Evolutionary conservation across 2,888 invertebrate genomes (phyloP).

Genomic region (Pardosa pseudoannulata): DNA sequence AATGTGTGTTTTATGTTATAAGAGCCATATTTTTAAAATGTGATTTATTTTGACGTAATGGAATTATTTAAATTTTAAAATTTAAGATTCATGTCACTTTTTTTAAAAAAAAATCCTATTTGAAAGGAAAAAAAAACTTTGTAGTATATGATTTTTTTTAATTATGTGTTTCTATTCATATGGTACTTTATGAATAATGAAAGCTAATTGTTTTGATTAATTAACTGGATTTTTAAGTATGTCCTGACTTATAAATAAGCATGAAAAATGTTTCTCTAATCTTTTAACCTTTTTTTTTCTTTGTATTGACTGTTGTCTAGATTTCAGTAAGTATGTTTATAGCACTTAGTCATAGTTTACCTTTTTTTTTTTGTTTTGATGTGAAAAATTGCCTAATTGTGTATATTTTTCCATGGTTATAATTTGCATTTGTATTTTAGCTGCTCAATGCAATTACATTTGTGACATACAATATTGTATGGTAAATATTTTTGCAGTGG

Average conservation of each 20-base stretch:
- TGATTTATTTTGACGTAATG: too few species aligned
- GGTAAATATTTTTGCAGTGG: conserved; percentile 17
- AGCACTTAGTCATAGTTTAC: conserved; percentile 12
- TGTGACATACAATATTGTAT: neutral
- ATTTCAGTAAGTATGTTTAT: conserved; percentile 28
- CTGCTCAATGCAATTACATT: conserved; percentile 11
- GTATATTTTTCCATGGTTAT: neutral
- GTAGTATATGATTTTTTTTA: too few species aligned
- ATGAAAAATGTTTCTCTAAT: conserved; percentile 26
- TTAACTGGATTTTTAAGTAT: neutral
- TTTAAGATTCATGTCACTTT: too few species aligned
- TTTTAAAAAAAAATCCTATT: too few species aligned
- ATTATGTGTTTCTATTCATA: too few species aligned
- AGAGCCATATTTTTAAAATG: too few species aligned
- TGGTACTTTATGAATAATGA: too few species aligned
- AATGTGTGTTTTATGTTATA: too few species aligned
- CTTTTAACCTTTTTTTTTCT: conserved; percentile 8
- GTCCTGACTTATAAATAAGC: neutral
- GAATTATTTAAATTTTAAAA: too few species aligned
- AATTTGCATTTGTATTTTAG: conserved; percentile 21
- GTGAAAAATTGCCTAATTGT: conserved; percentile 9
- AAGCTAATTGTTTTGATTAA: too few species aligned
- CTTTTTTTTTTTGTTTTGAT: conserved; percentile 8
- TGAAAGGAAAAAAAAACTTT: too few species aligned
- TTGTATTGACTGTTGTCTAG: conserved; percentile 21